phyloP scores from a whole-genome alignment of 2,888 invertebrate genomes.

The Lordiphosa fenestrarum region DNA sequence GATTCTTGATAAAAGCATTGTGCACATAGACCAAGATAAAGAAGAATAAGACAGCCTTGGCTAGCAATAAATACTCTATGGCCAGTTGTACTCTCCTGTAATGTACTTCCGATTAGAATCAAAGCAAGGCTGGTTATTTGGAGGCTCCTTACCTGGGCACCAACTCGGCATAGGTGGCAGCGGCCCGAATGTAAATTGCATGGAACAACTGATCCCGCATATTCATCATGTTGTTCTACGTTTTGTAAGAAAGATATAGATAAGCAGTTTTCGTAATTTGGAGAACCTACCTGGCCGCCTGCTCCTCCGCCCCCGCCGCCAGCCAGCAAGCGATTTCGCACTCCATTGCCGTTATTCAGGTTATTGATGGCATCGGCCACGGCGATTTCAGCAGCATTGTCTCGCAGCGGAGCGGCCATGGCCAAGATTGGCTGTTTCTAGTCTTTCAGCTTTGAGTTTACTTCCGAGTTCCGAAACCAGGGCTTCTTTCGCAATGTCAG shows the following conservation, averaged over 20 bases:
- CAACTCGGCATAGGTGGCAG: conserved; percentile 94
- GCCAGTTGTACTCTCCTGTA: conserved; percentile 73
- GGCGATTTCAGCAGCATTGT: conserved; percentile 49
- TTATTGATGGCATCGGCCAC: conserved; percentile 72
- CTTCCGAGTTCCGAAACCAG: no score
- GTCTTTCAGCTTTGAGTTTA: no score
- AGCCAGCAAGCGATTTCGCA: conserved; percentile 63
- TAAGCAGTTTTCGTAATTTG: conserved; percentile 9
- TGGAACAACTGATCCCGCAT: conserved; percentile 96
- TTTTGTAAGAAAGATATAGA: conserved; percentile 11
- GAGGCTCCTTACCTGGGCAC: conserved; percentile 86
- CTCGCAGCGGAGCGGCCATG: no score
- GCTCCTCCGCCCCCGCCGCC: conserved; percentile 34
- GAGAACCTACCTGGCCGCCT: conserved; percentile 46
- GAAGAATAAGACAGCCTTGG: conserved; percentile 90
- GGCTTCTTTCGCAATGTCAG: no score
- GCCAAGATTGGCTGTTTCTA: no score
- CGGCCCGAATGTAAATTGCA: conserved; percentile 95
- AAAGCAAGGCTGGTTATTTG: neutral
- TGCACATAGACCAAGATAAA: conserved; percentile 97
- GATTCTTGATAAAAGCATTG: conserved; percentile 94
- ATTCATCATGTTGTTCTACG: conserved; percentile 88
- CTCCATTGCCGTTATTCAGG: conserved; percentile 45
- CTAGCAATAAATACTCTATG: conserved; percentile 77
- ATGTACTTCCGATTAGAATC: neutral